These are phyloP conservation scores for Paraplagusia blochii DNA, from an alignment of 2,113 vertebrate species.

Conservation along the genomic window DNA sequence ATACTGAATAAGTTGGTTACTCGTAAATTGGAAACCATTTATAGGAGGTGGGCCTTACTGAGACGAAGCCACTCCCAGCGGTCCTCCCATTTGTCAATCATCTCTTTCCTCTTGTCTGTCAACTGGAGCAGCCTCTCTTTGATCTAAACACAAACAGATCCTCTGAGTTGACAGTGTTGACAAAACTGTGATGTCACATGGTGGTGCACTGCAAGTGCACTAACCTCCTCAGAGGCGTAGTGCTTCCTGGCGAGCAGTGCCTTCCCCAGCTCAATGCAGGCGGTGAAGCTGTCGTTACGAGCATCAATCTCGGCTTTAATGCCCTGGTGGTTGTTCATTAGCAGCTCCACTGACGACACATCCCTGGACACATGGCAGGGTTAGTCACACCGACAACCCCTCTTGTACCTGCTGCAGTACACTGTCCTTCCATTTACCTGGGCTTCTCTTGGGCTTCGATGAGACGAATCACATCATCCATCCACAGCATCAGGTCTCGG, in stretches of 20 bases:
- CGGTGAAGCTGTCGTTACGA: conserved; percentile 93
- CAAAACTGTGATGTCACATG: too few relatives aligned
- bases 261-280: conserved; percentile 94
- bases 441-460: conserved; percentile 96
- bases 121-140: conserved; percentile 94
- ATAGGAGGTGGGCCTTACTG: conserved; percentile 76
- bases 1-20: too few relatives aligned
- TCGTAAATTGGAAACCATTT: too few relatives aligned
- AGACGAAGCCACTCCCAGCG: conserved; percentile 98
- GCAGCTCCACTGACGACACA: conserved; percentile 92
- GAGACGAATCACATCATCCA: conserved; percentile 95
- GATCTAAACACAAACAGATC: conserved; percentile 75
- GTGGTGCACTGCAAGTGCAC: too few relatives aligned
- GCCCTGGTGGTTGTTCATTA: conserved; percentile 98
- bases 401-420: neutral
- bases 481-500: conserved; percentile 96
- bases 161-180: too few relatives aligned
- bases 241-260: conserved; percentile 91
- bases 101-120: conserved; percentile 97
- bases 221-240: conserved; percentile 90
- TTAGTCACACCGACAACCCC: neutral
- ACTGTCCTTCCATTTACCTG: conserved; percentile 68
- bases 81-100: conserved; percentile 99
- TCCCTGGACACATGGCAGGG: conserved; percentile 73
- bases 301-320: conserved; percentile 98